Percentiles rank a stretch among this genome's conserved stretches.
These are phyloP conservation scores for Cuniculus paca DNA, from an alignment of 2,797 vertebrate genomes.

Conservation along the genomic window DNA sequence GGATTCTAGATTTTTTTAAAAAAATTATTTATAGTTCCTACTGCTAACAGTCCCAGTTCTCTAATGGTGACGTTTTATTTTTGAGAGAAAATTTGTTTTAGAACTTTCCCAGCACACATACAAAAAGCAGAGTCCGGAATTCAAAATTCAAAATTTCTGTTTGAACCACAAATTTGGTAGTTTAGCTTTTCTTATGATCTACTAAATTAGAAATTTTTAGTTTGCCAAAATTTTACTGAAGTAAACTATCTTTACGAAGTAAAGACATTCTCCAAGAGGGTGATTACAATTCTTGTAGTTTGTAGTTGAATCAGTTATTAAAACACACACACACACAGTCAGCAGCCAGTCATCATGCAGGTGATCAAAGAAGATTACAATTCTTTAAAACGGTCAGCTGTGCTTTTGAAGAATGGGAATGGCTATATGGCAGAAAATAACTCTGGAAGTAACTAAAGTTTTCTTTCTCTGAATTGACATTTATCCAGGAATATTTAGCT, in stretches of 20 bases:
- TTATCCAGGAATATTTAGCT: constrained; percentile 73
- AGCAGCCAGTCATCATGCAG: neutral
- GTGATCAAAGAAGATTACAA: neutral
- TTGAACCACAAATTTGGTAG: neutral
- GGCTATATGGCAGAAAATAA: neutral
- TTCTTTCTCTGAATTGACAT: constrained; percentile 73
- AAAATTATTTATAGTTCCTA: neutral
- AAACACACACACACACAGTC: neutral
- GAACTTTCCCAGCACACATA: neutral
- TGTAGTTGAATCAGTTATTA: neutral
- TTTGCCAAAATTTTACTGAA: neutral
- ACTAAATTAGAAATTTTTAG: neutral
- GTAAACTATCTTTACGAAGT: too few species aligned
- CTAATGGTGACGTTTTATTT: neutral
- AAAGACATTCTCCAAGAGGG: neutral
- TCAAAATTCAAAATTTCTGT: neutral
- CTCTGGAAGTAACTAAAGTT: neutral
- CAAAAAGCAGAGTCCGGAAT: too few species aligned
- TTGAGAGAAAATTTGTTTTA: neutral
- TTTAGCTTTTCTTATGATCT: constrained; percentile 38
- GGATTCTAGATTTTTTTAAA: constrained; percentile 12
- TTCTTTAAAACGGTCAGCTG: neutral
- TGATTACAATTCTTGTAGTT: neutral
- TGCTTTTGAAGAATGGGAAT: neutral
- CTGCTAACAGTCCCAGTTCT: neutral